Conservation (phyloP, 2,113 vertebrate species). For the Anolis sagrei region DNA sequence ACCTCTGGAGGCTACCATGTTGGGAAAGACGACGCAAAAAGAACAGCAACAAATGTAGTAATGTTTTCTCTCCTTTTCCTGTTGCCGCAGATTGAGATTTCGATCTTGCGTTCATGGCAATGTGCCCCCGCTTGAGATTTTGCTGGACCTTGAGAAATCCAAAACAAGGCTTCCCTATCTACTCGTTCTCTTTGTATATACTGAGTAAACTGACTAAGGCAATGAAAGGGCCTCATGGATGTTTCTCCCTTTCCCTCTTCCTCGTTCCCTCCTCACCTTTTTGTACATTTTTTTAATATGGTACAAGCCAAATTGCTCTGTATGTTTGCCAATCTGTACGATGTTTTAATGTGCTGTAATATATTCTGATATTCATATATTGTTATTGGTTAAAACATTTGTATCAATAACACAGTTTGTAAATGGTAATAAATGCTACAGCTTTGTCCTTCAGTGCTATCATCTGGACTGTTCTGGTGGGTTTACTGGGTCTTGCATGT, state of each 20-base stretch:
- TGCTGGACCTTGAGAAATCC: slow-evolving; percentile 4
- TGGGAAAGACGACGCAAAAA: not conserved
- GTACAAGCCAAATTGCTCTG: slow-evolving; percentile 49
- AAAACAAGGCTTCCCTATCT: slow-evolving; percentile 3
- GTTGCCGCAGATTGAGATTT: not conserved
- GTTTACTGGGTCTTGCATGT: not conserved
- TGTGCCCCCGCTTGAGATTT: not conserved
- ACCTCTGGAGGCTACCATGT: not conserved
- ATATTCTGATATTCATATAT: slow-evolving; percentile 54
- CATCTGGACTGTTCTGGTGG: not conserved
- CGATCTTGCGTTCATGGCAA: not conserved
- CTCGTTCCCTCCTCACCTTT: not conserved
- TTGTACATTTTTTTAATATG: slow-evolving; percentile 16
- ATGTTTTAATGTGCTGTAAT: slow-evolving; percentile 67
- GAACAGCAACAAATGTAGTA: not conserved
- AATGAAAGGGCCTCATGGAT: slow-evolving; percentile 3
- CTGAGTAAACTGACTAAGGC: slow-evolving; percentile 18
- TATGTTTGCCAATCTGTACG: slow-evolving; percentile 64
- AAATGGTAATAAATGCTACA: slow-evolving; percentile 76
- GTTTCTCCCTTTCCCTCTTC: not conserved
- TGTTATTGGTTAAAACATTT: slow-evolving; percentile 56
- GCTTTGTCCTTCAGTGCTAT: slow-evolving; percentile 53
- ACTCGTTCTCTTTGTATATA: slow-evolving; percentile 55
- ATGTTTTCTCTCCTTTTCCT: not conserved
- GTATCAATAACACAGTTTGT: slow-evolving; percentile 69